Percentiles rank a stretch among this genome's conserved stretches.
Conservation (phyloP, 1,140 invertebrate species). For the Solenopsis fugax region DNA sequence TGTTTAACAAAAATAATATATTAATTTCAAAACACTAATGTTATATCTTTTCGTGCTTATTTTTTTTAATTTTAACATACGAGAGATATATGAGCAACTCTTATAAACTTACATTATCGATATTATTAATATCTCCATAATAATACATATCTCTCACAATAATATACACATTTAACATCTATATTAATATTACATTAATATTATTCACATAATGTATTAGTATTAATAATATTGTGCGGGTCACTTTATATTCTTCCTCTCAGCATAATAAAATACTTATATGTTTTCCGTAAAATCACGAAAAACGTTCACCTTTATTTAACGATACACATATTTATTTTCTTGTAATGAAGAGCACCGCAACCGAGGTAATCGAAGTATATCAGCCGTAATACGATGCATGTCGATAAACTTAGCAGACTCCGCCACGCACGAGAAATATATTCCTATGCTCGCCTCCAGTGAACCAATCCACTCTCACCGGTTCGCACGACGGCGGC, state of each 20-base stretch:
- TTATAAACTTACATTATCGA: background rate
- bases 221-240: background rate
- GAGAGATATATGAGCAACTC: background rate
- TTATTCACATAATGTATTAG: background rate
- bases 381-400: background rate
- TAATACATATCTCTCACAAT: background rate
- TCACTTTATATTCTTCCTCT: background rate
- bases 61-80: background rate
- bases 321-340: background rate
- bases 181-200: conserved; percentile 8
- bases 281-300: background rate
- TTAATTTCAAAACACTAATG: background rate
- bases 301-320: background rate
- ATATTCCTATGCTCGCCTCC: conserved; percentile 11
- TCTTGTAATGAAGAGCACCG: conserved; percentile 17
- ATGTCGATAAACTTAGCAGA: conserved; percentile 53
- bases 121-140: background rate
- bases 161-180: background rate
- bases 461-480: conserved; percentile 51
- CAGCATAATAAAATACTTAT: background rate
- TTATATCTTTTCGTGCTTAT: background rate
- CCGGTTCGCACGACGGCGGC: conserved; percentile 24
- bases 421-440: conserved; percentile 41
- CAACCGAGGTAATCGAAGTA: conserved; percentile 6
- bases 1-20: background rate